Evolutionary conservation across 2,888 invertebrate genomes (phyloP).

Genomic region (Philhelius pedissequus): DNA sequence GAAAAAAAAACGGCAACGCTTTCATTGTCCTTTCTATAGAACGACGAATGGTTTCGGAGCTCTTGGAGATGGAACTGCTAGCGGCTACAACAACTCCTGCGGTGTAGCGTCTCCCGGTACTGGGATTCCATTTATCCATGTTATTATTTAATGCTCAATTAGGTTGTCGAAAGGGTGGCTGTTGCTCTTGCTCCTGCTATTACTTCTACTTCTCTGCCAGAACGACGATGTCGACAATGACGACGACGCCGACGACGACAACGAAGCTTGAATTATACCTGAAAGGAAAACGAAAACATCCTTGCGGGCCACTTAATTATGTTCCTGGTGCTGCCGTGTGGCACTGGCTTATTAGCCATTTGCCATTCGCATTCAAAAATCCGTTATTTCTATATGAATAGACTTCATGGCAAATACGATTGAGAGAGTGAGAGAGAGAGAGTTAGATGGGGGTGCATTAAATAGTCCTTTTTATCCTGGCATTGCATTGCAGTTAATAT

Average conservation of each 20-base stretch:
- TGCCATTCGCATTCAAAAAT: constrained; percentile 60
- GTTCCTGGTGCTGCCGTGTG: constrained; percentile 57
- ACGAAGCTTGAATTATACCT: constrained; percentile 45
- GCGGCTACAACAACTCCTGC: constrained; percentile 20
- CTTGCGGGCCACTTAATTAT: constrained; percentile 69
- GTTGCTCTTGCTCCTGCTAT: not conserved
- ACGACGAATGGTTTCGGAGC: constrained; percentile 19
- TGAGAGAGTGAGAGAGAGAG: not conserved
- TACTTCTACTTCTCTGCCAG: too few species aligned
- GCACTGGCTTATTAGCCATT: constrained; percentile 64
- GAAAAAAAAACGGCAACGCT: constrained; percentile 20
- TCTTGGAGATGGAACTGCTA: constrained; percentile 28
- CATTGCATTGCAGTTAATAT: constrained; percentile 43
- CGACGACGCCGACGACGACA: not conserved
- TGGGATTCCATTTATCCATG: constrained; percentile 66
- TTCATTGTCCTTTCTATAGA: constrained; percentile 37
- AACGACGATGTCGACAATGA: too few species aligned
- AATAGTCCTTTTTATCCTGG: constrained; percentile 3
- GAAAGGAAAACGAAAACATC: constrained; percentile 66
- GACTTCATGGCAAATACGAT: not conserved
- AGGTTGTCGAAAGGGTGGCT: constrained; percentile 56
- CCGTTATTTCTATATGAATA: constrained; percentile 62
- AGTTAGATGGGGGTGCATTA: not conserved
- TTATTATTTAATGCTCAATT: constrained; percentile 69
- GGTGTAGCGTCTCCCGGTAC: constrained; percentile 40